Conservation (phyloP, 2,113 vertebrate genomes). For the Dendropsophus ebraccatus region DNA sequence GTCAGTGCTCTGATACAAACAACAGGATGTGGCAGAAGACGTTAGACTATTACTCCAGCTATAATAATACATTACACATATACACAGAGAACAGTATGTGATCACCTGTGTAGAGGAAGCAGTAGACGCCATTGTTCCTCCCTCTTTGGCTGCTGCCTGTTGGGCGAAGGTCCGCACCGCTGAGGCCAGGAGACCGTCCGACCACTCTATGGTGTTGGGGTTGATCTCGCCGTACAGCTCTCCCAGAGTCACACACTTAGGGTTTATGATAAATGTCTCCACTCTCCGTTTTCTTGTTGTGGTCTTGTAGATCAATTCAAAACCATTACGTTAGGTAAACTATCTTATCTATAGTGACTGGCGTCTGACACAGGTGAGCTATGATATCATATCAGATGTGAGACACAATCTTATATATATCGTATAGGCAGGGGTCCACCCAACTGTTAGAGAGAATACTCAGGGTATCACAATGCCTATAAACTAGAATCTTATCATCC, state of each 20-base stretch:
- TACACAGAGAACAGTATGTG: neutral
- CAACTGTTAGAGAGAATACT: too few relatives aligned
- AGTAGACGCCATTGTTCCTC: neutral
- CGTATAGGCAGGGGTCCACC: too few relatives aligned
- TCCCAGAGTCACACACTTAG: conserved; percentile 68
- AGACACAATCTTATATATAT: too few relatives aligned
- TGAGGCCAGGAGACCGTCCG: conserved; percentile 69
- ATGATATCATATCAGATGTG: too few relatives aligned
- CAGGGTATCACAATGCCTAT: too few relatives aligned
- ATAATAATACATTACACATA: neutral
- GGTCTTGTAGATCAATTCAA: conserved; percentile 54
- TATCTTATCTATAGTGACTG: neutral
- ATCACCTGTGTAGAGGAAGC: neutral
- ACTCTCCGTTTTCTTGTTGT: conserved; percentile 63
- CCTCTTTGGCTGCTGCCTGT: conserved; percentile 30
- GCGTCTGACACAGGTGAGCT: too few relatives aligned
- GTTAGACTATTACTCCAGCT: too few relatives aligned
- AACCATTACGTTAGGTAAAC: neutral
- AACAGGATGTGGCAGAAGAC: neutral
- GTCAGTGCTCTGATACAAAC: neutral
- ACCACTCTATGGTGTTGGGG: conserved; percentile 71
- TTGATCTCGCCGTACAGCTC: conserved; percentile 71
- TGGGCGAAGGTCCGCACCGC: conserved; percentile 65
- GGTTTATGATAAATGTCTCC: conserved; percentile 70
- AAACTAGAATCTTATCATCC: too few relatives aligned